Percentiles rank a stretch among this genome's conserved stretches.
phyloP scores from a whole-genome alignment of 2,113 vertebrate genomes.

The Benitochromis conjunctus region DNA sequence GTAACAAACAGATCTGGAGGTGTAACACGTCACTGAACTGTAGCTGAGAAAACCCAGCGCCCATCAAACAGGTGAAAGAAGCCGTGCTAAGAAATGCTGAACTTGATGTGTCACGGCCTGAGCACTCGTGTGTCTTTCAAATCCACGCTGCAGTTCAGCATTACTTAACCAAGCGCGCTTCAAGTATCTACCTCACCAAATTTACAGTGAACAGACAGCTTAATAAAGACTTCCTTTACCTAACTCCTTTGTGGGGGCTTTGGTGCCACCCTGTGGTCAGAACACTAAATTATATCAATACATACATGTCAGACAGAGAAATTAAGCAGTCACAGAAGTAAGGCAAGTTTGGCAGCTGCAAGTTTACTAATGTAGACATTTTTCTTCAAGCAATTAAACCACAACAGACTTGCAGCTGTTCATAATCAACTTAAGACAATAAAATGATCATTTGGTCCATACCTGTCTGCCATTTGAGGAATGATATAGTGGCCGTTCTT shows the following conservation, averaged over 20 bases:
- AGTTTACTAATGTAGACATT: neutral
- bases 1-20: neutral
- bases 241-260: neutral
- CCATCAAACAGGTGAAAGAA: neutral
- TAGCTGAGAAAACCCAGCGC: neutral
- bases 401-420: neutral
- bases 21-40: neutral
- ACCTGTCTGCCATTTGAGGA: slow-evolving; percentile 99
- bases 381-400: neutral
- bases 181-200: neutral
- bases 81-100: neutral
- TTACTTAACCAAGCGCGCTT: neutral
- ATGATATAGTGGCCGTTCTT: slow-evolving; percentile 99
- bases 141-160: neutral
- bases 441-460: slow-evolving; percentile 37
- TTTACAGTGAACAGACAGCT: neutral
- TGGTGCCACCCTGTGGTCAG: slow-evolving; percentile 60
- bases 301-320: neutral
- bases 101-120: neutral
- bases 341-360: neutral
- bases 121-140: slow-evolving; percentile 1
- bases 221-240: neutral
- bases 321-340: neutral
- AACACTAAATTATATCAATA: slow-evolving; percentile 41
- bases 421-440: neutral